Conservation (phyloP, 1,140 invertebrate species). For the Batillaria attramentaria region DNA sequence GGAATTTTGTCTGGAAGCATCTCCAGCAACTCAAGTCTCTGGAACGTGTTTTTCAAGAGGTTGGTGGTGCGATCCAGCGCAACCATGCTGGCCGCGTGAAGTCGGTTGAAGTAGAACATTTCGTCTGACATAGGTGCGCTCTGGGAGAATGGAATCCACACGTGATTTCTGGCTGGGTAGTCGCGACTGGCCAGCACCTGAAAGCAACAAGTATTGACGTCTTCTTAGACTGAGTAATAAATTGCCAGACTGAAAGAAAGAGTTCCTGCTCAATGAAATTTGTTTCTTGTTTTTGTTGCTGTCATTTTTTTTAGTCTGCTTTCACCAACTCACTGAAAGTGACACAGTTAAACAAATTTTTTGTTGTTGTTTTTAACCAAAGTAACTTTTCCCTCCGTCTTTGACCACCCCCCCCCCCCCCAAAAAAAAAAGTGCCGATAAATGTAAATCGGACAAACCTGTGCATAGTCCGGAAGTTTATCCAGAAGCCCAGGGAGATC, state of each 20-base stretch:
- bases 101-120: constrained; percentile 32
- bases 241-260: no score
- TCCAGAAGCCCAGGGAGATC: constrained; percentile 29
- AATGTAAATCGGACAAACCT: constrained; percentile 7
- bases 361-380: no score
- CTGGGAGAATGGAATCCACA: constrained; percentile 31
- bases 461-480: constrained; percentile 30
- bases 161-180: constrained; percentile 32
- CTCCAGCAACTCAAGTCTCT: constrained; percentile 25
- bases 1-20: constrained; percentile 33
- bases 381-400: no score
- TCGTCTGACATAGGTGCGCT: constrained; percentile 24
- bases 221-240: no score
- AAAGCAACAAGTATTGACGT: not conserved
- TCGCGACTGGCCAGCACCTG: constrained; percentile 28
- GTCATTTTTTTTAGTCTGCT: no score
- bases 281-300: no score
- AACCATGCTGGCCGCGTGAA: constrained; percentile 29
- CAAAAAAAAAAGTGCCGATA: no score
- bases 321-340: no score
- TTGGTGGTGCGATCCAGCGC: constrained; percentile 21
- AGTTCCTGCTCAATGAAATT: no score
- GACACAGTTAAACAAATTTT: no score
- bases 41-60: constrained; percentile 29
- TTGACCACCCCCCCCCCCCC: no score